Evolutionary conservation across 2,797 vertebrate species (phyloP), one percentile per base, ranked within the genome.

Genomic region (Champsocephalus esox): DNA sequence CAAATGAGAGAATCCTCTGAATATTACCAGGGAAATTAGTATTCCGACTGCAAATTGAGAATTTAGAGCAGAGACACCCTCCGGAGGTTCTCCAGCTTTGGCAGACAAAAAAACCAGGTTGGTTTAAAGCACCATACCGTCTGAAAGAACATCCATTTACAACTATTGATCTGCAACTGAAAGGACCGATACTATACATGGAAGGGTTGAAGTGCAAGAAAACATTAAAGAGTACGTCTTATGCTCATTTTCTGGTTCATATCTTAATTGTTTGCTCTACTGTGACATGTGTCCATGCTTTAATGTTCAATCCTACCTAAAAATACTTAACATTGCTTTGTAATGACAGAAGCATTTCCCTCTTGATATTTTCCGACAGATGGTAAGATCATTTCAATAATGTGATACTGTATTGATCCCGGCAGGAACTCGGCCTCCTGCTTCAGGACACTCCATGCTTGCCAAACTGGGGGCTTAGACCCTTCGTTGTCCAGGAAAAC

Each of bases 1-100:
- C 75, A 83, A 89, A 90, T 82, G 6, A 57, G 48, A 52, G 49
- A 66, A 61, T n/a, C 52, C 73, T 80, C 82, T 89, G 75, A 88
- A 84, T 84, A 81, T 86, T 72, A 80, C 72, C 28, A 3, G 34
- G 38, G 54, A 79, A 84, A 90, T 88, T 79, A 84, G 73, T 67
- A 88, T 87, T 81, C 67, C 1, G 3, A 19, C 63, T 66, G 67
- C 41, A 70, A 71, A 69, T 73, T 72, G 14, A 81, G 34, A 82
- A 87, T 88, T 81, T 79, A 57, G 80, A 80, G 77, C 73, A 67
- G 56, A 81, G 74, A 82, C 41, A 52, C 64, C 83, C 86, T 84
- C 43, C 21, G 73, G 86, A 85, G 70, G 49, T 7, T 75, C 66
- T 64, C 46, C 61, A 58, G 75, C 73, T 85, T 71, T 70, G 67